Evolutionary conservation across 2,888 invertebrate species (phyloP), one percentile per base, ranked within the genome.

Genomic region (Baronia brevicornis): DNA sequence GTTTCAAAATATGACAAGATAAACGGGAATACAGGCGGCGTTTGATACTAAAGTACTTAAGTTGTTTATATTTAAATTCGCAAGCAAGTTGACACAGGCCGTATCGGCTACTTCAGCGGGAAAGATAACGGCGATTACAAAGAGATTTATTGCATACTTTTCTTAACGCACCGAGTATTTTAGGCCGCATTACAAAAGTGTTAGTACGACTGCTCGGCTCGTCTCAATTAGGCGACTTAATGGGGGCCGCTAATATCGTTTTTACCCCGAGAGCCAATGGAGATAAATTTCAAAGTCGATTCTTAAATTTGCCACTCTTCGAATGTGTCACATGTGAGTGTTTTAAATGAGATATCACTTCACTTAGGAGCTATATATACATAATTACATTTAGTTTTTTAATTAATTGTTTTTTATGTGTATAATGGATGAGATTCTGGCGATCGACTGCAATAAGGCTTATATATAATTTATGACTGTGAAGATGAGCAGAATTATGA

Each of bases 121-220:
- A 36, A 38, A 74, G 80, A 80, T 80, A 79, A 80, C 60, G 54
- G 46, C 55, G 62, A 56, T 63, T 68, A 74, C 68, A 70, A 65
- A 57, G 55, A 77, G 79, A 82, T 80, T 82, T 82, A 82, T 82
- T 64, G 63, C 69, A 67, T 63, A 67, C 73, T 69, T 66, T 57
- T 52, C 47, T 47, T 61, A 65, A 66, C 67, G 66, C 61, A 55
- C 9, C 10, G 55, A 52, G 56, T 55, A 54, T 55, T 61, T 56
- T 55, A 59, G 52, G 57, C 51, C 54, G 48, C 45, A 54, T 54
- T 56, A 47, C 48, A 57, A 61, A 59, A 59, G 61, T 60, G 63
- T 67, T 65, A 57, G 56, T 53, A 14, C 57, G 62, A 52, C 56
- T 61, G 57, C 65, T 53, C 51, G 48, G 48, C 59, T 51, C 59